Percentiles rank a stretch among this genome's conserved stretches.
phyloP scores from a whole-genome alignment of 1,140 invertebrate genomes.

The Drosophila serrata region DNA sequence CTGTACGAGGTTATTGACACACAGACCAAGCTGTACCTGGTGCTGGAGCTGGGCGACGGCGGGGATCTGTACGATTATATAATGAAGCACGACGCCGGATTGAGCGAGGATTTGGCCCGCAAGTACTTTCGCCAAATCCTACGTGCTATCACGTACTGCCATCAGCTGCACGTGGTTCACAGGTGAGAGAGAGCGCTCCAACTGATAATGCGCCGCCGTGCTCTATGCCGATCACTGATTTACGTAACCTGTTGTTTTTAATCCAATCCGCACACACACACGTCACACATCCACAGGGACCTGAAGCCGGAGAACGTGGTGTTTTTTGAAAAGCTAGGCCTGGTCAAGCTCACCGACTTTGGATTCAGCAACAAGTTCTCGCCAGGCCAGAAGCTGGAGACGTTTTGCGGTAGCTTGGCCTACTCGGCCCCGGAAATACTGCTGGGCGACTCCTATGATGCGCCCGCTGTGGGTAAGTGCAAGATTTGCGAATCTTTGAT shows the following conservation, averaged over 20 bases:
- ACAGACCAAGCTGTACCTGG: conserved; percentile 97
- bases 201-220: conserved; percentile 29
- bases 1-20: conserved; percentile 99
- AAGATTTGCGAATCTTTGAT: background rate
- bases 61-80: conserved; percentile 99
- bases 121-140: conserved; percentile 98
- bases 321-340: conserved; percentile 98
- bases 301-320: conserved; percentile 99
- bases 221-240: conserved; percentile 33
- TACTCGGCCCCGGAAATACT: conserved; percentile 99
- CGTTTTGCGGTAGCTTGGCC: conserved; percentile 99
- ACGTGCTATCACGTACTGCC: conserved; percentile 98
- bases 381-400: conserved; percentile 98
- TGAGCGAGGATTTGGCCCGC: conserved; percentile 92
- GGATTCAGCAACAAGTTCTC: conserved; percentile 99
- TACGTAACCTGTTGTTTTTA: conserved; percentile 57
- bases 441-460: conserved; percentile 97
- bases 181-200: conserved; percentile 86
- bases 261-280: conserved; percentile 85
- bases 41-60: conserved; percentile 99
- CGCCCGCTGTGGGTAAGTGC: conserved; percentile 94
- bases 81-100: conserved; percentile 96
- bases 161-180: conserved; percentile 96
- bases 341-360: conserved; percentile 99
- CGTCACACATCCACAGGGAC: conserved; percentile 94